phyloP scores from a whole-genome alignment of 2,888 invertebrate species.

The Falcaria lacertinaria region DNA sequence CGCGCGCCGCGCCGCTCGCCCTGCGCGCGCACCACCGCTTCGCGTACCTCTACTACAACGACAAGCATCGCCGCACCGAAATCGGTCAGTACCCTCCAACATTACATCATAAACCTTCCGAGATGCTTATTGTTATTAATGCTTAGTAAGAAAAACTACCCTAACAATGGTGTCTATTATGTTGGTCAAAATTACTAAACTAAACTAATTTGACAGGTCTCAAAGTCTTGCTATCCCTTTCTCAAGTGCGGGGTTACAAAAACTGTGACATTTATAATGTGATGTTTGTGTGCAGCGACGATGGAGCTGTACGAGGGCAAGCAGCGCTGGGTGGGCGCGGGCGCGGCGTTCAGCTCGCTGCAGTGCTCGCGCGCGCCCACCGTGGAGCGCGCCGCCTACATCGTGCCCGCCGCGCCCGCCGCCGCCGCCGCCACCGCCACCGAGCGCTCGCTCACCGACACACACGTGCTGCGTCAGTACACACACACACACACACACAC shows the following conservation, averaged over 20 bases:
- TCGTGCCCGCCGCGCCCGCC: conserved; percentile 88
- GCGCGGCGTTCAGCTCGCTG: conserved; percentile 93
- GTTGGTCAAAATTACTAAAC: too few species aligned
- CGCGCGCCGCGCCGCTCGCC: conserved; percentile 86
- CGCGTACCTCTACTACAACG: conserved; percentile 95
- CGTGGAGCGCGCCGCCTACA: conserved; percentile 92
- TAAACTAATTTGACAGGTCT: too few species aligned
- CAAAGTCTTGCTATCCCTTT: too few species aligned
- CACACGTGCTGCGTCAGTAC: conserved; percentile 87
- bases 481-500: neutral
- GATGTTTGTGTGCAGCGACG: conserved; percentile 77
- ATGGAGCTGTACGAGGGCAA: conserved; percentile 96
- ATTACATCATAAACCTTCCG: too few species aligned
- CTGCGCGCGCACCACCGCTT: conserved; percentile 99
- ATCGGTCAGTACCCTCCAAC: conserved; percentile 68
- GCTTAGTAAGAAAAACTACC: too few species aligned
- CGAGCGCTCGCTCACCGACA: conserved; percentile 93
- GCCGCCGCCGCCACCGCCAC: conserved; percentile 93
- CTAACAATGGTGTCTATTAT: too few species aligned
- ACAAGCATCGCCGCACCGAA: conserved; percentile 95
- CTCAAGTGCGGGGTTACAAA: neutral
- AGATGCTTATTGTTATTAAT: neutral
- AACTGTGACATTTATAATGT: neutral
- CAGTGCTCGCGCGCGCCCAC: conserved; percentile 86
- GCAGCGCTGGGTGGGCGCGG: conserved; percentile 86